phyloP scores from a whole-genome alignment of 2,797 vertebrate species.

The Anabas testudineus region DNA sequence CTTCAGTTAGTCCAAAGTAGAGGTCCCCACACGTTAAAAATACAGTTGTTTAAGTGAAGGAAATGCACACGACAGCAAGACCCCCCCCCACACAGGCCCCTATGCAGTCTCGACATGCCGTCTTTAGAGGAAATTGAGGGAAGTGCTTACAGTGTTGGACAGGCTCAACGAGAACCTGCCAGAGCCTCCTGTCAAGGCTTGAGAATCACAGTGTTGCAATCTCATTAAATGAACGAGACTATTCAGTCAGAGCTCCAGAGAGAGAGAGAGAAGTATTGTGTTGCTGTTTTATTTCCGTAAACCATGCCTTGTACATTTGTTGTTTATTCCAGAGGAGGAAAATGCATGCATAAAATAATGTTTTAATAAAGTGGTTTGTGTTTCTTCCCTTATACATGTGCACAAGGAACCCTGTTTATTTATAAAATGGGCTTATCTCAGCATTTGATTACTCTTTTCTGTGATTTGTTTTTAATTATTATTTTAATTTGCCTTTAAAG shows the following conservation, averaged over 20 bases:
- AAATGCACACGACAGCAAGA: slow-evolving; percentile 62
- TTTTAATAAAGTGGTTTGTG: slow-evolving; percentile 3
- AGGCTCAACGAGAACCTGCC: slow-evolving; percentile 61
- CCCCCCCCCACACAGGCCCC: slow-evolving; percentile 41
- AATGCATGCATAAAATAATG: background rate
- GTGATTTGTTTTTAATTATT: background rate
- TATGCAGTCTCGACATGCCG: slow-evolving; percentile 37
- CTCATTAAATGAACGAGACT: slow-evolving; percentile 69
- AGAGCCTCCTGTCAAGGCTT: slow-evolving; percentile 67
- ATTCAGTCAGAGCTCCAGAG: slow-evolving; percentile 52
- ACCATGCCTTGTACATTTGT: slow-evolving; percentile 1
- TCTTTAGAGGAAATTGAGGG: slow-evolving; percentile 62
- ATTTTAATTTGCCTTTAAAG: too few species aligned
- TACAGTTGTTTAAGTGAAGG: slow-evolving; percentile 47
- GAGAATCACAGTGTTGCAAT: slow-evolving; percentile 68
- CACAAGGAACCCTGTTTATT: background rate
- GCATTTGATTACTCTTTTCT: background rate
- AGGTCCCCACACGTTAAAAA: slow-evolving; percentile 27
- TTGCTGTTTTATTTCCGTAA: background rate
- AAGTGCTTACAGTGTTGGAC: slow-evolving; percentile 64
- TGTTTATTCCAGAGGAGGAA: slow-evolving; percentile 27
- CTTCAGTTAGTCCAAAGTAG: slow-evolving; percentile 38
- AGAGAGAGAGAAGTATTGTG: slow-evolving; percentile 30
- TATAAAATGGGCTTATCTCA: background rate
- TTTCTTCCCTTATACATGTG: slow-evolving; percentile 1